phyloP scores from a whole-genome alignment of 2,113 vertebrate species.

The Verasper variegatus region DNA sequence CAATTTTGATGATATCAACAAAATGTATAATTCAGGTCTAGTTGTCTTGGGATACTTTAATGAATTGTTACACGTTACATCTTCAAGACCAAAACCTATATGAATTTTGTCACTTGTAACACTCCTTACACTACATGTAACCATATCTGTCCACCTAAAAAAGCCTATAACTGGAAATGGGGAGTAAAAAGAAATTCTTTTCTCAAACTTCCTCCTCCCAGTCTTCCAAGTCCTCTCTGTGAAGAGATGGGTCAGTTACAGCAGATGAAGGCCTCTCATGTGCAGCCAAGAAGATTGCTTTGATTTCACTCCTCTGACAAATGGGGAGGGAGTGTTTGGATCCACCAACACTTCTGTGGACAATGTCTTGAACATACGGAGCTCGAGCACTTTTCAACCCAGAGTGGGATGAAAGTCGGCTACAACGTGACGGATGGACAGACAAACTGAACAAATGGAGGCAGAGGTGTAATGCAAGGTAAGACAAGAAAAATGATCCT shows the following conservation, averaged over 20 bases:
- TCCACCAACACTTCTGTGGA: slow-evolving; percentile 29
- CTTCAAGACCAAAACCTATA: too few relatives aligned
- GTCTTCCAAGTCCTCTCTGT: slow-evolving; percentile 19
- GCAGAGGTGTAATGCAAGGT: not conserved
- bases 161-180: not conserved
- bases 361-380: slow-evolving; percentile 26
- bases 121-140: not conserved
- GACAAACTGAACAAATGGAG: slow-evolving; percentile 10
- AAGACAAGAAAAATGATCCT: not conserved
- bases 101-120: too few relatives aligned
- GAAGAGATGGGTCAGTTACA: slow-evolving; percentile 39
- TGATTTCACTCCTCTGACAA: slow-evolving; percentile 60
- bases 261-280: slow-evolving; percentile 31
- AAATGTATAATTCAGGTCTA: too few relatives aligned
- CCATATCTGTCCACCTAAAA: not conserved
- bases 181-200: not conserved
- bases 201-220: slow-evolving; percentile 3
- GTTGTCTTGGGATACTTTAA: too few relatives aligned
- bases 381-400: slow-evolving; percentile 20
- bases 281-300: slow-evolving; percentile 52
- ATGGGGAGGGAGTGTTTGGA: slow-evolving; percentile 25
- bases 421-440: slow-evolving; percentile 6
- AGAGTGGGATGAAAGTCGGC: slow-evolving; percentile 22
- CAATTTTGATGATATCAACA: too few relatives aligned
- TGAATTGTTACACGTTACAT: too few relatives aligned